Evolutionary conservation across 2,888 invertebrate species (phyloP).

Genomic region (Coleophora deauratella): DNA sequence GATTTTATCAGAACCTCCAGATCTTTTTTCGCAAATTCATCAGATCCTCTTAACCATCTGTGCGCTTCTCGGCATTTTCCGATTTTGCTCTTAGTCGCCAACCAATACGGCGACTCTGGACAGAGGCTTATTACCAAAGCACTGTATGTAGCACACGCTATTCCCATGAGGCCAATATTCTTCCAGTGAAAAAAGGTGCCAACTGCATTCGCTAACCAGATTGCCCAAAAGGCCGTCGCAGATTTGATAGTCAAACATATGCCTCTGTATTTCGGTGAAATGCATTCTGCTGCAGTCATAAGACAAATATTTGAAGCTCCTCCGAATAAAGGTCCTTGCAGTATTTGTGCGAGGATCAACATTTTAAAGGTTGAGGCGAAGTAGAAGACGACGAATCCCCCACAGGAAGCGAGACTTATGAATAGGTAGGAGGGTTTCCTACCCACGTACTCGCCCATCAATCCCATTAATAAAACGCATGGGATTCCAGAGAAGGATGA

Average conservation of each 20-base stretch:
- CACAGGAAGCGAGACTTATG: slow-evolving; percentile 20
- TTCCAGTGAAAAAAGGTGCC: slow-evolving; percentile 19
- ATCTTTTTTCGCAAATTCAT: neutral
- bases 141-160: slow-evolving; percentile 4
- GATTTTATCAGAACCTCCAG: neutral
- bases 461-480: slow-evolving; percentile 31
- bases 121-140: slow-evolving; percentile 12
- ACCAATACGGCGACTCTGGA: slow-evolving; percentile 19
- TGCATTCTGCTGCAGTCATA: slow-evolving; percentile 4
- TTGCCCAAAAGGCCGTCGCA: slow-evolving; percentile 15
- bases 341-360: slow-evolving; percentile 28
- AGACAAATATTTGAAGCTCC: neutral
- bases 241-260: slow-evolving; percentile 17
- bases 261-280: slow-evolving; percentile 15
- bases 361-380: slow-evolving; percentile 21
- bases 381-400: slow-evolving; percentile 25
- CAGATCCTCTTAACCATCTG: slow-evolving; percentile 17
- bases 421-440: slow-evolving; percentile 31
- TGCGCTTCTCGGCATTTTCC: slow-evolving; percentile 14
- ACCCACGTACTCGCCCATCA: slow-evolving; percentile 27
- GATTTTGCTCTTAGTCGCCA: slow-evolving; percentile 14
- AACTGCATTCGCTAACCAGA: slow-evolving; percentile 16
- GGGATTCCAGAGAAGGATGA: slow-evolving; percentile 31
- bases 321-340: slow-evolving; percentile 25
- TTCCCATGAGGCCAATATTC: slow-evolving; percentile 11